Percentiles rank a stretch among this genome's conserved stretches.
phyloP scores from a whole-genome alignment of 2,113 vertebrate genomes.

The Trachemys scripta region DNA sequence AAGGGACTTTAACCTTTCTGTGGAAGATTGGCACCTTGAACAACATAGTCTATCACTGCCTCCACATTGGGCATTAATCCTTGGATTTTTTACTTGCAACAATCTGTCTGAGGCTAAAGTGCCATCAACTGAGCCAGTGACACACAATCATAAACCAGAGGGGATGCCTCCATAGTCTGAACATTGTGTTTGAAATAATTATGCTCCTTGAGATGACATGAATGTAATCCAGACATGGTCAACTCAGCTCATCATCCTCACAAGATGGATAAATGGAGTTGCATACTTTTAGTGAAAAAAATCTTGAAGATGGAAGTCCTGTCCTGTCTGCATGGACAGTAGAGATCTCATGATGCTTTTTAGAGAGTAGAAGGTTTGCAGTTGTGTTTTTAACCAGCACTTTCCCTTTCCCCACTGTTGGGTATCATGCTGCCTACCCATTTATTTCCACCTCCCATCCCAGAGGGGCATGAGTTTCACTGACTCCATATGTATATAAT shows the following conservation, averaged over 20 bases:
- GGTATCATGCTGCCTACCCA: neutral
- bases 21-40: slow-evolving; percentile 7
- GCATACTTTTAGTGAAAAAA: neutral
- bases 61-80: neutral
- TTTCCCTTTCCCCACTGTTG: neutral
- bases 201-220: neutral
- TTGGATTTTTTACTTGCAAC: slow-evolving; percentile 3
- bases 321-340: neutral
- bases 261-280: neutral
- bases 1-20: neutral
- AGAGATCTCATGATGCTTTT: neutral
- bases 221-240: neutral
- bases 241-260: neutral
- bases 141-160: neutral
- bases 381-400: neutral
- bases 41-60: neutral
- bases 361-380: neutral
- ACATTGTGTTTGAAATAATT: neutral
- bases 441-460: neutral
- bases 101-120: slow-evolving; percentile 1
- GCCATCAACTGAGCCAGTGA: neutral
- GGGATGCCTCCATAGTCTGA: neutral
- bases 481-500: neutral
- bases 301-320: neutral
- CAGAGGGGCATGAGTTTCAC: neutral